Conservation (phyloP, 2,113 vertebrate genomes). For the Sceloporus tristichus region DNA sequence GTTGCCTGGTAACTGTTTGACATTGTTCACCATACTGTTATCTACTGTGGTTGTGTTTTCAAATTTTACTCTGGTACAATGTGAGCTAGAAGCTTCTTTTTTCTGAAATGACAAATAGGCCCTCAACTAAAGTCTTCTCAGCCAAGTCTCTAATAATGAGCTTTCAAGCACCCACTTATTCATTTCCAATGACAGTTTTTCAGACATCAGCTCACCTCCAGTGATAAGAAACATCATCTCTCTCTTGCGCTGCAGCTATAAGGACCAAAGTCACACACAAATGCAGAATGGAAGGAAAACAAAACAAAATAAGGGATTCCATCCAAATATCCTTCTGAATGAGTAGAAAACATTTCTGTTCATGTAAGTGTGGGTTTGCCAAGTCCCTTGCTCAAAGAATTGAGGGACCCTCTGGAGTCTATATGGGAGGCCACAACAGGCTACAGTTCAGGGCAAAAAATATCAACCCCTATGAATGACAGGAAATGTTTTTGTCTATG, state of each 20-base stretch:
- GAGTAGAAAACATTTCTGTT: background rate
- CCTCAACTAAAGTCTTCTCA: background rate
- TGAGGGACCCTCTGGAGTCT: background rate
- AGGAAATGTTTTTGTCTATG: background rate
- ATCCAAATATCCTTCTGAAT: background rate
- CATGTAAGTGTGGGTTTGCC: background rate
- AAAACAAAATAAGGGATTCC: background rate
- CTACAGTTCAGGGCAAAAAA: background rate
- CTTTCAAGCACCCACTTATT: background rate
- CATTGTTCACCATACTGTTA: background rate
- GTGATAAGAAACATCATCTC: background rate
- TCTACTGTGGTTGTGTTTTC: background rate
- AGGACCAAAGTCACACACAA: slow-evolving; percentile 3
- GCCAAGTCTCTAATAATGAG: background rate
- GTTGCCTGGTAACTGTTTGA: slow-evolving; percentile 3
- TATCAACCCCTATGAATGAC: background rate
- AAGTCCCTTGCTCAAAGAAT: background rate
- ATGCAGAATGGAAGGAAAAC: background rate
- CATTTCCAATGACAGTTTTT: slow-evolving; percentile 6
- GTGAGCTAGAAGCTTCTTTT: background rate
- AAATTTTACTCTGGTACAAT: background rate
- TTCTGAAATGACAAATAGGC: background rate
- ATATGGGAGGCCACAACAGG: background rate
- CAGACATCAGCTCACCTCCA: slow-evolving; percentile 10
- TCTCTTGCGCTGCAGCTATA: background rate